Percentiles rank a stretch among this genome's conserved stretches.
Conservation (phyloP, 2,797 vertebrate species). For the Salarias fasciatus region DNA sequence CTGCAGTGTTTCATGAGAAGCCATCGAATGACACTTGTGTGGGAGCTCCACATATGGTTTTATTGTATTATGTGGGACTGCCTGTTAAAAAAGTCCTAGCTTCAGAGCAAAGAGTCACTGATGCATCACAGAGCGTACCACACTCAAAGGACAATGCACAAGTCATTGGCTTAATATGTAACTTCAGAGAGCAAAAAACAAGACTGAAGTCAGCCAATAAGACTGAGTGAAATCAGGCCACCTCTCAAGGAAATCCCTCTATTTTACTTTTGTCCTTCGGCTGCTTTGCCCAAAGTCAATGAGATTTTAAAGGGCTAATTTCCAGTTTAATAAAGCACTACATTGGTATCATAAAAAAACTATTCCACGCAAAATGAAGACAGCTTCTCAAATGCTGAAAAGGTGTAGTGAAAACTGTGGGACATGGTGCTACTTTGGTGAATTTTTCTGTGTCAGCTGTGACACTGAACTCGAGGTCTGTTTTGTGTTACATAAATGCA, state of each 20-base stretch:
- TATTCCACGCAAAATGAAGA: not conserved
- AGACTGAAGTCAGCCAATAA: not conserved
- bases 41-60: constrained; percentile 3
- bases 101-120: constrained; percentile 15
- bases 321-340: not conserved
- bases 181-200: constrained; percentile 39
- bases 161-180: constrained; percentile 65
- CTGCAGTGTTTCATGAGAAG: constrained; percentile 3
- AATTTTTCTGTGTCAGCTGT: constrained; percentile 5
- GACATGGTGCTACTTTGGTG: not conserved
- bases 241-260: constrained; percentile 6
- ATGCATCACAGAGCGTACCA: constrained; percentile 21
- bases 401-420: constrained; percentile 1
- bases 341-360: not conserved
- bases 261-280: constrained; percentile 13
- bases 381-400: not conserved
- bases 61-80: constrained; percentile 3
- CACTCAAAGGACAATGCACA: constrained; percentile 39
- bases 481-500: not conserved
- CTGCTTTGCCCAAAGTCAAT: not conserved
- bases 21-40: constrained; percentile 14
- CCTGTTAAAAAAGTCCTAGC: constrained; percentile 9
- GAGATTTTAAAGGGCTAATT: not conserved
- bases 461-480: constrained; percentile 1
- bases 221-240: constrained; percentile 12